Conservation (phyloP, 2,113 vertebrate species). For the Hydrolagus affinis region DNA sequence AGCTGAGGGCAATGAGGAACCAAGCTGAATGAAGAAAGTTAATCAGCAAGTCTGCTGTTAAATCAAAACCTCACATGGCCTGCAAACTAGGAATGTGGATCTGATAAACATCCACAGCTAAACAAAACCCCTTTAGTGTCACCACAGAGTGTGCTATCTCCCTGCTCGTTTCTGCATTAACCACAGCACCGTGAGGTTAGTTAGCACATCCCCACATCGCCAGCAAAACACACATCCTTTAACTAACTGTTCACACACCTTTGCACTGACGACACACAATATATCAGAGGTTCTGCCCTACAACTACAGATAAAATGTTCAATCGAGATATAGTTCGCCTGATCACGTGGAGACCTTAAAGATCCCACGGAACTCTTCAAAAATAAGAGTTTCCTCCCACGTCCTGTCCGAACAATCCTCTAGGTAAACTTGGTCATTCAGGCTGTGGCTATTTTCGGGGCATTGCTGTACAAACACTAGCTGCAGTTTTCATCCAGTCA, state of each 20-base stretch:
- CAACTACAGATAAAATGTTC: neutral
- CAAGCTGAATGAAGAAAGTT: too few relatives aligned
- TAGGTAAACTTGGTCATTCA: neutral
- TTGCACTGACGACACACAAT: too few relatives aligned
- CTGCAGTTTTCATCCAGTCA: neutral
- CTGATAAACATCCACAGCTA: slow-evolving; percentile 12
- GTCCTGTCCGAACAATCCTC: neutral
- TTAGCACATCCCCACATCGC: neutral
- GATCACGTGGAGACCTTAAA: neutral
- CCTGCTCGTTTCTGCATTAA: slow-evolving; percentile 3
- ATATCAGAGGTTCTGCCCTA: neutral
- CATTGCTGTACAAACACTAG: neutral
- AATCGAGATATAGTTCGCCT: neutral
- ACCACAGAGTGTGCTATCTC: neutral
- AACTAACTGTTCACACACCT: too few relatives aligned
- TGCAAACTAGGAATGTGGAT: slow-evolving; percentile 7
- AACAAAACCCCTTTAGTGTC: neutral
- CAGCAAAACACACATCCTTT: neutral
- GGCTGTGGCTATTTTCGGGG: neutral
- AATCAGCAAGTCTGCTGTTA: neutral
- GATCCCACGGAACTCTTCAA: neutral
- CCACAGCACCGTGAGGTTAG: neutral
- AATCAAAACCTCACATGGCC: neutral
- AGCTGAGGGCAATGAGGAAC: too few relatives aligned
- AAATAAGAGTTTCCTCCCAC: neutral